A percentile compares a stretch with the other conserved stretches of the same genome.
Evolutionary conservation across 2,888 invertebrate species (phyloP).

Genomic region (Molorchus minor): DNA sequence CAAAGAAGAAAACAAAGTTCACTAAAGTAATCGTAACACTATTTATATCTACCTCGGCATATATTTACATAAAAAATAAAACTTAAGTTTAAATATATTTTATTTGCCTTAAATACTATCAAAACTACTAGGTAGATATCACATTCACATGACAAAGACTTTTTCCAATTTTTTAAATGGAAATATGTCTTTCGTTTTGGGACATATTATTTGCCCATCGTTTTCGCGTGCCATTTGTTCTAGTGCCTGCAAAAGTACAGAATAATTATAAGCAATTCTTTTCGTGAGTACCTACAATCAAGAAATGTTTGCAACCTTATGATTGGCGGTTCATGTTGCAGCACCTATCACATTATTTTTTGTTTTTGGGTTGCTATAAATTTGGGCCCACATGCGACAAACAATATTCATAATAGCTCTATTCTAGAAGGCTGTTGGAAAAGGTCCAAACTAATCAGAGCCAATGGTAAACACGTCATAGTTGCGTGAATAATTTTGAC

Average conservation of each 20-base stretch:
- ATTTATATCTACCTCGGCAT: conserved; percentile 12
- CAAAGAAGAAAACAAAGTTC: neutral
- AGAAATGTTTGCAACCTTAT: no score
- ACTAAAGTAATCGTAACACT: conserved; percentile 2
- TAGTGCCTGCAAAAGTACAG: conserved; percentile 80
- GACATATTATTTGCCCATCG: conserved; percentile 91
- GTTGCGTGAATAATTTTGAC: no score
- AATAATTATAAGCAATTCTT: no score
- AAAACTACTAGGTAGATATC: conserved; percentile 30
- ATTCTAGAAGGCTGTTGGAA: no score
- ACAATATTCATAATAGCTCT: no score
- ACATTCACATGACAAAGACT: conserved; percentile 92
- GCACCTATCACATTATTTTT: no score
- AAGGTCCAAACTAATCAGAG: no score
- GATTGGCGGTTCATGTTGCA: no score
- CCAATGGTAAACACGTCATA: no score
- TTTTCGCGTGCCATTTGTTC: conserved; percentile 90
- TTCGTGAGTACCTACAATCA: no score
- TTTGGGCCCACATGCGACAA: no score
- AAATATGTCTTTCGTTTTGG: conserved; percentile 92
- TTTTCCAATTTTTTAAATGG: conserved; percentile 92
- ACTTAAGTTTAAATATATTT: conserved; percentile 20
- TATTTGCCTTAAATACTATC: conserved; percentile 29
- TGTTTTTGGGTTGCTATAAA: no score
- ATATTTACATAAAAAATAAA: conserved; percentile 24